Conservation (phyloP, 92 coral and sea anemone genomes). For the Zoanthus gigantus region DNA sequence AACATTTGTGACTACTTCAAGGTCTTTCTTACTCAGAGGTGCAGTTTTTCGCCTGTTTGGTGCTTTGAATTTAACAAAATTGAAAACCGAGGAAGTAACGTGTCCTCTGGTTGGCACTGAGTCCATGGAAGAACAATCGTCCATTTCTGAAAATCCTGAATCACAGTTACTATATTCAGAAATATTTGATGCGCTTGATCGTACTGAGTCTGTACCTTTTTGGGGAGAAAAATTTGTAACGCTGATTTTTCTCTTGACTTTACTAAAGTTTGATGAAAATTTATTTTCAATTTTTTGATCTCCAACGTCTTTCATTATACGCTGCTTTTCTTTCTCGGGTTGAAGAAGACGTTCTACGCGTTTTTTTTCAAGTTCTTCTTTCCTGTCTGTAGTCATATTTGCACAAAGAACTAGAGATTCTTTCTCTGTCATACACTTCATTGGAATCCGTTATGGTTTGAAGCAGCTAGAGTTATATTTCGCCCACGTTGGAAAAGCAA, state of each 20-base stretch:
- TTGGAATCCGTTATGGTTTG: conserved; percentile 64
- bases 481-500: conserved; percentile 74
- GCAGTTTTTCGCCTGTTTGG: conserved; percentile 43
- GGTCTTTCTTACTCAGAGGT: conserved; percentile 32
- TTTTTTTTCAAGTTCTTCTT: conserved; percentile 67
- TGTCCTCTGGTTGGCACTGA: conserved; percentile 44
- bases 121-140: conserved; percentile 55
- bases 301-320: conserved; percentile 61
- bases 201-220: conserved; percentile 63
- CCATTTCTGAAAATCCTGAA: conserved; percentile 79
- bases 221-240: conserved; percentile 49
- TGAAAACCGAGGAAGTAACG: neutral
- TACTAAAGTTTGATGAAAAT: conserved; percentile 25
- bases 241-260: conserved; percentile 31
- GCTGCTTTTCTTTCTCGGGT: conserved; percentile 66
- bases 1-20: neutral
- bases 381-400: conserved; percentile 74
- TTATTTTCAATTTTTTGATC: conserved; percentile 51
- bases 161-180: conserved; percentile 77
- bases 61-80: neutral
- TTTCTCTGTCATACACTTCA: conserved; percentile 73
- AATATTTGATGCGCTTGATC: conserved; percentile 73
- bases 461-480: conserved; percentile 47
- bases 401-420: conserved; percentile 71
- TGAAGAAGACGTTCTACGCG: conserved; percentile 64